Conservation (phyloP, 92 coral and sea anemone species). For the Paragorgia papillata region DNA sequence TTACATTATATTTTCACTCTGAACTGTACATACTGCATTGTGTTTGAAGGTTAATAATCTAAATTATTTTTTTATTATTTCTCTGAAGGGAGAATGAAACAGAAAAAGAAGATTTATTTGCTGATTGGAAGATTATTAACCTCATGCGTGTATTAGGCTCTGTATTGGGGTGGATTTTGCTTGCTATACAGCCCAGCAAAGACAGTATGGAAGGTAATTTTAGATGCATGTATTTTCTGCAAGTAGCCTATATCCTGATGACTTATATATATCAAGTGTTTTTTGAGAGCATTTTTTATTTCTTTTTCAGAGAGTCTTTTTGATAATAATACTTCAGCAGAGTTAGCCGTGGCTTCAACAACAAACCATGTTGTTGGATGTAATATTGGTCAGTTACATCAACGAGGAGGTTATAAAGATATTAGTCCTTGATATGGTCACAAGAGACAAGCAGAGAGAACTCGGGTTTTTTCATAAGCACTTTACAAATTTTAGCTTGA, state of each 20-base stretch:
- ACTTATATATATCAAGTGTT: too few species aligned
- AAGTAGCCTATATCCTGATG: too few species aligned
- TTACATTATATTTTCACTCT: too few species aligned
- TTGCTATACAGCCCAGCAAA: conserved; percentile 79
- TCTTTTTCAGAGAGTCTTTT: conserved; percentile 25
- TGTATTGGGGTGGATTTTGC: conserved; percentile 86
- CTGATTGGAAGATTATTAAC: conserved; percentile 92
- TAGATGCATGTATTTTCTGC: neutral
- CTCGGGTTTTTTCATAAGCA: too few species aligned
- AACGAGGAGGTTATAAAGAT: conserved; percentile 24
- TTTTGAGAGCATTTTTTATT: neutral
- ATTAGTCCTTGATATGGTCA: conserved; percentile 7
- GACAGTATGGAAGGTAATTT: conserved; percentile 85
- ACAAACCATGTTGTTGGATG: conserved; percentile 33
- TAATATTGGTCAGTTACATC: conserved; percentile 17
- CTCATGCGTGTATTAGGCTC: conserved; percentile 98
- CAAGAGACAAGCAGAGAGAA: neutral
- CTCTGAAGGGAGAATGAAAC: conserved; percentile 60
- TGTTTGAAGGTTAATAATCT: too few species aligned
- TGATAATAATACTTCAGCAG: conserved; percentile 18
- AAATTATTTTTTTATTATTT: neutral
- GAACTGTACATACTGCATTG: too few species aligned
- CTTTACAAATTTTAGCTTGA: too few species aligned
- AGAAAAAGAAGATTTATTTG: conserved; percentile 72
- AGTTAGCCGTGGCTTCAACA: neutral